Evolutionary conservation across 2,888 invertebrate genomes (phyloP), one percentile per base, ranked within the genome.

Genomic region (Ennomos fuscantarius): DNA sequence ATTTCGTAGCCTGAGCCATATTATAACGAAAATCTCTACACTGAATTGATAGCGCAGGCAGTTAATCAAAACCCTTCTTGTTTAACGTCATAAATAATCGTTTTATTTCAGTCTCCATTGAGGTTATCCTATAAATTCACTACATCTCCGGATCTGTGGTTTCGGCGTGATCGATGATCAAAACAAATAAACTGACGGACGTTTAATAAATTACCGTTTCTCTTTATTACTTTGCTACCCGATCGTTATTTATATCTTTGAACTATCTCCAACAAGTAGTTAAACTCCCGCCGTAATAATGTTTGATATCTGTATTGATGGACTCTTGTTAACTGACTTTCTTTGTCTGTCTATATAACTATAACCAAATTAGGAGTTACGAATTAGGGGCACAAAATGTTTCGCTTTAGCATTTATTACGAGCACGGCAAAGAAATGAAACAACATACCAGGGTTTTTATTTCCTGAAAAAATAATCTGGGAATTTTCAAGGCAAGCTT

Each of bases 171-270:
- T 72, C 60, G 62, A 69, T 63, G 69, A 69, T 63, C 68, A 66
- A 68, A 70, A 73, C 66, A 70, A 63, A 62, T 51, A 62, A 45
- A 62, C 60, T 37, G 58, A 60, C 60, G 48, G 61, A 65, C 63
- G 66, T 63, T 66, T 63, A 58, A 64, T 70, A 70, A 69, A 73
- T 72, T 68, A 68, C 48, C 57, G 55, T 50, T 45, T 58, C 53
- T 54, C 55, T 63, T 70, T 69, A 68, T 68, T 67, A 68, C 64
- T 53, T 58, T 53, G 60, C 56, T 63, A 58, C 50, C 52, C 55
- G 55, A 59, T 43, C 51, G 60, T 59, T 67, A 55, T 62, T 59
- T 62, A 61, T 63, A 55, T 53, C 44, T 32, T 53, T 43, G 37
- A 60, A 58, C 48, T 60, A 63, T 58, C 57, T 52, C 54, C 45